Conservation (phyloP, 2,888 invertebrate species). For the Temnothorax unifasciatus region DNA sequence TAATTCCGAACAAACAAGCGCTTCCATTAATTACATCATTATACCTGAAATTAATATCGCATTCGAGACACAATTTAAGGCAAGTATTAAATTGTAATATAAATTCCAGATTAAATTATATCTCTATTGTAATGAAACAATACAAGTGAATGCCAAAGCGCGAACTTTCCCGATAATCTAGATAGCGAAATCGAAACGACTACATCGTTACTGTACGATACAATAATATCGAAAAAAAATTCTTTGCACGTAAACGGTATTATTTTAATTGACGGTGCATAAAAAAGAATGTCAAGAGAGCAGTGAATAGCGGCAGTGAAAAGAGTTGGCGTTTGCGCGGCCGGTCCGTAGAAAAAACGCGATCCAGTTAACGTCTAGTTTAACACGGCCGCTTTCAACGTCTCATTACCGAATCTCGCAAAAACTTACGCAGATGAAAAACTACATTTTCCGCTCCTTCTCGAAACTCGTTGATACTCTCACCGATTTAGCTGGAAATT, state of each 20-base stretch:
- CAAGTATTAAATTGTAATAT: neutral
- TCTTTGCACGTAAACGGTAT: neutral
- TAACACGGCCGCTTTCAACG: neutral
- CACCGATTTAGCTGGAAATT: neutral
- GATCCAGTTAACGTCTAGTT: conserved; percentile 41
- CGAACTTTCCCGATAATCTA: neutral
- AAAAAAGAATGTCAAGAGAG: conserved; percentile 7
- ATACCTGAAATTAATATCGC: neutral
- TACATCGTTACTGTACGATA: neutral
- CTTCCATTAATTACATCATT: neutral
- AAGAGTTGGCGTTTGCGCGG: conserved; percentile 69
- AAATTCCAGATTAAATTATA: conserved; percentile 4
- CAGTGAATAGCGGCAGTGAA: conserved; percentile 66
- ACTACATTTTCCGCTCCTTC: neutral
- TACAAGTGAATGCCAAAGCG: neutral
- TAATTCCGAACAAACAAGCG: neutral
- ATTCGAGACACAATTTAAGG: neutral
- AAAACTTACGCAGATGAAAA: neutral
- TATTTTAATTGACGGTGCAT: conserved; percentile 13
- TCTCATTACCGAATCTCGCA: conserved; percentile 5
- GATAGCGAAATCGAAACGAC: neutral
- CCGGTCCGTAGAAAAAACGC: conserved; percentile 17
- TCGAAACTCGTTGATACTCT: neutral
- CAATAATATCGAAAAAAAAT: neutral
- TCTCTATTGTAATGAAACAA: neutral